Evolutionary conservation across 2,888 invertebrate genomes (phyloP).

Genomic region (Sicus ferrugineus): DNA sequence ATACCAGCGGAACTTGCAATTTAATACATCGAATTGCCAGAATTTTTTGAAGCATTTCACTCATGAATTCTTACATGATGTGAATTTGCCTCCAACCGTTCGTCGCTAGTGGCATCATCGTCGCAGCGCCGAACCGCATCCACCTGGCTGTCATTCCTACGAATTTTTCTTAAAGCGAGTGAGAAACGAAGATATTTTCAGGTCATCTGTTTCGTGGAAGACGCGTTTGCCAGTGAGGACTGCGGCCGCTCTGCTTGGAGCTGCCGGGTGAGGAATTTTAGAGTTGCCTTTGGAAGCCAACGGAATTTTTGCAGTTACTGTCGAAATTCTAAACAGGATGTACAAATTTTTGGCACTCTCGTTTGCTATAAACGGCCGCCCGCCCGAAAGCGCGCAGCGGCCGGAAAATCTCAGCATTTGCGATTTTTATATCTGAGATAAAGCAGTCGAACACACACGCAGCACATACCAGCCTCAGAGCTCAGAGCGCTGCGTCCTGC

Average conservation of each 20-base stretch:
- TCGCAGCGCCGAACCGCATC: neutral
- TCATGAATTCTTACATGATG: conserved; percentile 9
- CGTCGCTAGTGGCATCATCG: neutral
- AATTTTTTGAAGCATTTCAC: neutral
- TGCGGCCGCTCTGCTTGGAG: neutral
- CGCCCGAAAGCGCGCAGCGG: neutral
- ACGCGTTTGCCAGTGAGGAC: neutral
- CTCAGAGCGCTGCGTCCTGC: neutral
- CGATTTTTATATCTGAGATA: neutral
- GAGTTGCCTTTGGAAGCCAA: neutral
- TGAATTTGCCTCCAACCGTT: neutral
- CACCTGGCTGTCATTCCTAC: neutral
- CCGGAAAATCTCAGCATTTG: too few relatives aligned
- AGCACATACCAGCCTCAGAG: neutral
- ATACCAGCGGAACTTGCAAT: neutral
- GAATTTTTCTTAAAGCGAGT: neutral
- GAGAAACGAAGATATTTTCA: neutral
- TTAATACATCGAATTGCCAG: neutral
- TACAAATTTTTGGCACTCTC: conserved; percentile 25
- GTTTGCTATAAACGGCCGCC: neutral
- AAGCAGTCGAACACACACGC: neutral
- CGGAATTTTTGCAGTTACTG: conserved; percentile 13
- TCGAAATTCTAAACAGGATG: neutral
- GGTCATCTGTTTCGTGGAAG: neutral
- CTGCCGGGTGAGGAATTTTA: conserved; percentile 9